Base-by-base conservation (phyloP, 2,797 vertebrate species). In the Buphagus erythrorhynchus region DNA sequence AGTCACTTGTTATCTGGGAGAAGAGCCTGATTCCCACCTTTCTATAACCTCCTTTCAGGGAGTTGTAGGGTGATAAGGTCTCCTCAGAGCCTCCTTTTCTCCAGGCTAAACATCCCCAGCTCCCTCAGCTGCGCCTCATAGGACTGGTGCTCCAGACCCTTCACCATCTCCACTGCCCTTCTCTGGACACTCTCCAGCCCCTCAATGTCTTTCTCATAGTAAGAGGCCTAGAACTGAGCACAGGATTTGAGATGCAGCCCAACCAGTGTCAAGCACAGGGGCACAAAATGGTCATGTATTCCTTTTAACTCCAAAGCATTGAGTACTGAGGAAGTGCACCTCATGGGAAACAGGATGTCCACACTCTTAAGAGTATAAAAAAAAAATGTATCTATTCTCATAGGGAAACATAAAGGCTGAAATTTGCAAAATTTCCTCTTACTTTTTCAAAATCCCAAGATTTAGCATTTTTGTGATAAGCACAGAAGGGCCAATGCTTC, bases 161-260 rank as follows among this genome's bases (percentile, higher is more conserved):
- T 49, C 22, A 2, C 10, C 42, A 55, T 9, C 26, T 24, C 54
- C 18, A 11, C 0, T 55, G 35, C 3, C 13, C 42, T 75, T 82
- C 55, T 15, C 48, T 42, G 35, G 35, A 55, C 35, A 26, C 0
- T 0, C 13, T 51, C 19, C 38, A 69, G 28, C 42, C 25, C 1
- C n/a, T 38, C 42, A 3, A 9, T 28, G 28, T 15, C 6, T 19
- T 68, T 9, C 55, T 40, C 0, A 0, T 5, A 57, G 13, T 16
- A 28, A 49, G 16, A 42, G 13, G 13, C 17, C 19, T 55, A 29
- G 18, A 62, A 48, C 6, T 13, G 19, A 62, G 15, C 18, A n/a
- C 16, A 29, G 49, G n/a, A 62, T 49, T 55, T 0, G 0, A 75
- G 57, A 22, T 55, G n/a, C 28, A 29, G 9, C 28, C 36, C 7